Conservation (phyloP, 1,140 invertebrate species). For the Eubasilissa regina region DNA sequence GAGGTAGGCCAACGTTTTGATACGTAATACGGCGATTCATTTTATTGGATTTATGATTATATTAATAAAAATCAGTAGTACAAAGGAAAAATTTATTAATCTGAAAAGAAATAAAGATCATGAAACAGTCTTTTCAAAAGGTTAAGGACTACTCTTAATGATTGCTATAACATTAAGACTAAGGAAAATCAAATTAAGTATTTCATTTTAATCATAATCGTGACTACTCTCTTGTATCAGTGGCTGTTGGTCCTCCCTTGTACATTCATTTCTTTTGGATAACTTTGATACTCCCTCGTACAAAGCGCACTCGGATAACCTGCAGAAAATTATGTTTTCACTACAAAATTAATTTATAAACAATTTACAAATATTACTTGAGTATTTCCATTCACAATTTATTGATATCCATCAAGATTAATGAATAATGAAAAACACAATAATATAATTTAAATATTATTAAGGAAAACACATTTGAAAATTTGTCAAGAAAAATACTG, state of each 20-base stretch:
- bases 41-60: too few species aligned
- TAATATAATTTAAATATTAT: too few species aligned
- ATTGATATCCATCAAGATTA: too few species aligned
- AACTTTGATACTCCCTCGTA: conserved; percentile 76
- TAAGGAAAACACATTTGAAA: too few species aligned
- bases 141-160: conserved; percentile 1
- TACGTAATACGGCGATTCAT: too few species aligned
- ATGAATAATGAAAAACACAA: too few species aligned
- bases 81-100: conserved; percentile 3
- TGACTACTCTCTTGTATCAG: conserved; percentile 62
- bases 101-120: conserved; percentile 14
- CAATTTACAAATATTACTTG: too few species aligned
- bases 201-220: conserved; percentile 46
- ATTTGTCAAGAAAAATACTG: too few species aligned
- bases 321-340: conserved; percentile 62
- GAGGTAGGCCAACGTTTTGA: too few species aligned
- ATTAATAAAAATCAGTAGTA: too few species aligned
- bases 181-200: conserved; percentile 5
- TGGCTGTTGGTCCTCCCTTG: conserved; percentile 67
- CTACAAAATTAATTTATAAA: background rate
- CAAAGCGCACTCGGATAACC: conserved; percentile 74
- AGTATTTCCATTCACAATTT: too few species aligned
- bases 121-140: conserved; percentile 24
- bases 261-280: conserved; percentile 66
- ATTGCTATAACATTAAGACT: background rate